phyloP scores from a whole-genome alignment of 2,888 invertebrate genomes.

The Limnephilus marmoratus region DNA sequence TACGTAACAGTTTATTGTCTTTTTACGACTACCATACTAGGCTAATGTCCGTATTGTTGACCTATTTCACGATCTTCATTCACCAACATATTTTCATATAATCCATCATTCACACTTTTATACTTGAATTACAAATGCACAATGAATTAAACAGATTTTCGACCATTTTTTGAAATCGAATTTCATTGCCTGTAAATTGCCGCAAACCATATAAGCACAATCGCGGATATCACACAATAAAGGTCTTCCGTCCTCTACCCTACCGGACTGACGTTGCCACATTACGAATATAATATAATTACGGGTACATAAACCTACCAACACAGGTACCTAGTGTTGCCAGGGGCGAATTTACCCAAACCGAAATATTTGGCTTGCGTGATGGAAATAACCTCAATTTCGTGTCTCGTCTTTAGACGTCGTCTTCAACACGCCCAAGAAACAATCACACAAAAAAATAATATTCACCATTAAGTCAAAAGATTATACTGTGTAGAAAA shows the following conservation, averaged over 20 bases:
- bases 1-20: too few species aligned
- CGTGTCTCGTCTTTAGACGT: constrained; percentile 45
- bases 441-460: not conserved
- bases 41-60: too few species aligned
- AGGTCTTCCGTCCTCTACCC: not conserved
- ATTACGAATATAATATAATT: constrained; percentile 52
- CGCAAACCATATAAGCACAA: not conserved
- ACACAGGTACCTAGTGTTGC: not conserved
- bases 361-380: constrained; percentile 63
- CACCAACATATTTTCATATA: too few species aligned
- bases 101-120: not conserved
- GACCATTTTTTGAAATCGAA: not conserved
- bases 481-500: not conserved
- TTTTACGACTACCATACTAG: too few species aligned
- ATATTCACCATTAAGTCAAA: not conserved
- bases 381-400: constrained; percentile 63
- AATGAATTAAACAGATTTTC: not conserved
- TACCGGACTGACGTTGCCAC: constrained; percentile 18
- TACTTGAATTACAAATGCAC: not conserved
- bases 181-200: not conserved
- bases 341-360: constrained; percentile 42
- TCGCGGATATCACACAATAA: not conserved
- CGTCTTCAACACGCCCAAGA: not conserved
- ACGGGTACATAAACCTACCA: not conserved
- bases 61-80: too few species aligned